A percentile compares a stretch with the other conserved stretches of the same genome.
Evolutionary conservation across 1,140 invertebrate species (phyloP).

Genomic region (Achatina immaculata): DNA sequence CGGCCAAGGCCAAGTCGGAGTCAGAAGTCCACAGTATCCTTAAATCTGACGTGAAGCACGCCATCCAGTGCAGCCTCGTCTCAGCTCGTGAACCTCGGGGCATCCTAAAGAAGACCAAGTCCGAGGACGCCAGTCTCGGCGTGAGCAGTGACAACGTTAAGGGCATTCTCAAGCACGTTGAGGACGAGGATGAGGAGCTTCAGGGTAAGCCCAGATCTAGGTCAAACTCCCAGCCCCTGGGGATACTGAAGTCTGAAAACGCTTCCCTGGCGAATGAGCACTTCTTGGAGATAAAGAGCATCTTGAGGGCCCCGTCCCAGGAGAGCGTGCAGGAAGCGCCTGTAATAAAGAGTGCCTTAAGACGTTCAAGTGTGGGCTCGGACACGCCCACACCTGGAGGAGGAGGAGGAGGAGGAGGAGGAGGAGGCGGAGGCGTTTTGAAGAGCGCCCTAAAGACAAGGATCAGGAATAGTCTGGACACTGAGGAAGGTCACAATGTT

Average conservation of each 20-base stretch:
- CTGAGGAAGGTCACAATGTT: neutral
- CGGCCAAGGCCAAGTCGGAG: constrained; percentile 8
- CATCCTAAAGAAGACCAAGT: constrained; percentile 42
- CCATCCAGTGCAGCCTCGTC: constrained; percentile 31
- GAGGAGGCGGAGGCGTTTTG: neutral
- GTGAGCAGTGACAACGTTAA: constrained; percentile 23
- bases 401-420: neutral
- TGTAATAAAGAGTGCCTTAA: constrained; percentile 38
- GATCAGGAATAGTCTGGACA: neutral
- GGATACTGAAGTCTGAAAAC: constrained; percentile 39
- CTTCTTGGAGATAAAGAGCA: constrained; percentile 6
- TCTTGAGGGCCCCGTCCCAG: constrained; percentile 36
- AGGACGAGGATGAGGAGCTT: constrained; percentile 10
- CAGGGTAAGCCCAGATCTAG: constrained; percentile 11
- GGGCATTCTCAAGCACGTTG: constrained; percentile 43
- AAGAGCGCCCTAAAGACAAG: constrained; percentile 9
- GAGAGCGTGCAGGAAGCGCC: constrained; percentile 25
- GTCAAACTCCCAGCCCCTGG: constrained; percentile 37
- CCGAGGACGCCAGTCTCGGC: constrained; percentile 17
- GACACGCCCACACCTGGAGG: neutral
- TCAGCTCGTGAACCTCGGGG: constrained; percentile 13
- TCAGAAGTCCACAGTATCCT: constrained; percentile 35
- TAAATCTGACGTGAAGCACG: constrained; percentile 22
- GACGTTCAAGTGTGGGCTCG: constrained; percentile 4
- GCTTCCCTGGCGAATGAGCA: neutral